A percentile compares a stretch with the other conserved stretches of the same genome.
Evolutionary conservation across 2,888 invertebrate species (phyloP).

Genomic region (Tiliacea aurago): DNA sequence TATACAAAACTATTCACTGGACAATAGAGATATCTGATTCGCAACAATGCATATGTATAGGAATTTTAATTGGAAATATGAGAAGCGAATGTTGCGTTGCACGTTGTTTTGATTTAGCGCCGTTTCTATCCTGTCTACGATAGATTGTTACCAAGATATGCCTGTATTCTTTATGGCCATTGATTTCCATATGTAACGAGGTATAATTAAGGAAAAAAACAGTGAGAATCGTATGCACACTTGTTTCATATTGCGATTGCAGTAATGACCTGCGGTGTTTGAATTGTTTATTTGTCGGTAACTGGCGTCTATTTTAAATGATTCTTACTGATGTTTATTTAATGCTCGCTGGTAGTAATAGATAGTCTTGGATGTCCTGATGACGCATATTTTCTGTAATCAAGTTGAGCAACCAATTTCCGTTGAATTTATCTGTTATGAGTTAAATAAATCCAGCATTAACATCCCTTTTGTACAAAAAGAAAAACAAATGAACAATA

Average conservation of each 20-base stretch:
- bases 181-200: constrained; percentile 77
- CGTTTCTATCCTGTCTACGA: constrained; percentile 75
- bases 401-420: not conserved
- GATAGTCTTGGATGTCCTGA: not conserved
- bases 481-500: not conserved
- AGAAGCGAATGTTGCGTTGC: constrained; percentile 76
- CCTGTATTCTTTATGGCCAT: constrained; percentile 74
- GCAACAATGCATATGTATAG: constrained; percentile 84
- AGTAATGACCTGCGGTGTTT: constrained; percentile 53
- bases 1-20: constrained; percentile 81
- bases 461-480: not conserved
- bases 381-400: constrained; percentile 15
- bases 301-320: constrained; percentile 33
- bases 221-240: constrained; percentile 67
- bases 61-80: constrained; percentile 89
- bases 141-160: constrained; percentile 73
- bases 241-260: constrained; percentile 58
- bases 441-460: not conserved
- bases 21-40: constrained; percentile 89
- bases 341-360: constrained; percentile 8
- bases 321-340: constrained; percentile 35
- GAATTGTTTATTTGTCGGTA: constrained; percentile 50
- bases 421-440: not conserved
- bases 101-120: constrained; percentile 77
- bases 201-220: constrained; percentile 70